Percentiles rank a stretch among this genome's conserved stretches.
phyloP scores from a whole-genome alignment of 2,797 vertebrate species.

The Labroides dimidiatus region DNA sequence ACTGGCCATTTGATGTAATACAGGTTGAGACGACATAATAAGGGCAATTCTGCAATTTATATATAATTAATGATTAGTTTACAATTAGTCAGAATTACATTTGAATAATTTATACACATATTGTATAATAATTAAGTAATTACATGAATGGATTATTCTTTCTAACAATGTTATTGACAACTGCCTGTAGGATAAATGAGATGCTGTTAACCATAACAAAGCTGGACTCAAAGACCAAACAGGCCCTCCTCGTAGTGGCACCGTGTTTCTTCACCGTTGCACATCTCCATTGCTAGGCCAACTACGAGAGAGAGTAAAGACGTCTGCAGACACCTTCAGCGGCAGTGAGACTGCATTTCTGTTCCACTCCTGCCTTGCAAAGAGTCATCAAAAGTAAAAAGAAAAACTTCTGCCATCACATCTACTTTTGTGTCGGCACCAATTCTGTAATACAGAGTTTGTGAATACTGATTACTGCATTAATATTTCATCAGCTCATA shows the following conservation, averaged over 20 bases:
- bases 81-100: no score
- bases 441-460: conserved; percentile 52
- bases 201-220: background rate
- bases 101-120: no score
- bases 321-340: conserved; percentile 27
- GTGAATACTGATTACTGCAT: conserved; percentile 64
- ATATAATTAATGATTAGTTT: background rate
- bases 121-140: background rate
- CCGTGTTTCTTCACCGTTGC: background rate
- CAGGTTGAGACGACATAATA: no score
- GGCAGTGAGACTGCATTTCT: conserved; percentile 38
- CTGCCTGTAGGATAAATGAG: background rate
- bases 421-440: conserved; percentile 57
- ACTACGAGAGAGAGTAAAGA: conserved; percentile 22
- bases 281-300: background rate
- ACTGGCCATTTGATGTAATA: background rate
- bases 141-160: background rate
- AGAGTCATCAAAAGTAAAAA: conserved; percentile 33
- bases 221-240: background rate
- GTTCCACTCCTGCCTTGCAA: conserved; percentile 24
- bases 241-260: background rate
- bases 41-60: no score
- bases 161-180: background rate
- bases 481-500: conserved; percentile 65
- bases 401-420: conserved; percentile 35